A percentile compares a stretch with the other conserved stretches of the same genome.
Conservation (phyloP, 2,797 vertebrate species). For the Oceanodroma leucorhoa region DNA sequence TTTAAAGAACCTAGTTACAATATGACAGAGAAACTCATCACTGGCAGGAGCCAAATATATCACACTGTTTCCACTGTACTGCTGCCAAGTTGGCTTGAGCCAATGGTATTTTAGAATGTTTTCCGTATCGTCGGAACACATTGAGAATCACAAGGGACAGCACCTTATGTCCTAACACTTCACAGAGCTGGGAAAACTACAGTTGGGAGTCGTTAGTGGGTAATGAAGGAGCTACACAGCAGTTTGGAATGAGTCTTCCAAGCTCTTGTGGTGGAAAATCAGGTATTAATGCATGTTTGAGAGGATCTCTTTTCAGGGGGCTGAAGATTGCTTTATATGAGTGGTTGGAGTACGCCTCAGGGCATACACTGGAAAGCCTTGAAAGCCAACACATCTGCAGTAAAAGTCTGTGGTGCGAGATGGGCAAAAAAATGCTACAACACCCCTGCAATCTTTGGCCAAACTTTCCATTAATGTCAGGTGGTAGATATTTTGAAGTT, state of each 20-base stretch:
- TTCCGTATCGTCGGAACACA: background rate
- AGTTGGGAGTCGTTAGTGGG: background rate
- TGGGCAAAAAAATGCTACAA: background rate
- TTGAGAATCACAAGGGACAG: background rate
- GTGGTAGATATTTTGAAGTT: background rate
- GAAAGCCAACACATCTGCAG: background rate
- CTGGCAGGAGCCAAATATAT: background rate
- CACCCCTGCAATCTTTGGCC: background rate
- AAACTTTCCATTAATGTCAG: background rate
- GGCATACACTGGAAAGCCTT: background rate
- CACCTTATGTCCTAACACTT: background rate
- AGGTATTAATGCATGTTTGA: background rate
- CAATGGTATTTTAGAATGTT: constrained; percentile 17
- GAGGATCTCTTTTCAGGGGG: background rate
- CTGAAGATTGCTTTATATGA: background rate
- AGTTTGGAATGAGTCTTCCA: background rate
- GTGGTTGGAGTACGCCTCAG: background rate
- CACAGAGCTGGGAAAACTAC: background rate
- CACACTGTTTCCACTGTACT: constrained; percentile 17
- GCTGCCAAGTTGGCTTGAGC: constrained; percentile 4
- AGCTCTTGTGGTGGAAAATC: background rate
- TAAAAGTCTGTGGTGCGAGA: background rate
- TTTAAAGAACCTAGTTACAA: background rate
- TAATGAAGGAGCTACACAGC: background rate
- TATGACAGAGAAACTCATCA: background rate